These are phyloP conservation scores for Idaea straminata DNA, from an alignment of 2,888 invertebrate genomes.

Conservation along the genomic window DNA sequence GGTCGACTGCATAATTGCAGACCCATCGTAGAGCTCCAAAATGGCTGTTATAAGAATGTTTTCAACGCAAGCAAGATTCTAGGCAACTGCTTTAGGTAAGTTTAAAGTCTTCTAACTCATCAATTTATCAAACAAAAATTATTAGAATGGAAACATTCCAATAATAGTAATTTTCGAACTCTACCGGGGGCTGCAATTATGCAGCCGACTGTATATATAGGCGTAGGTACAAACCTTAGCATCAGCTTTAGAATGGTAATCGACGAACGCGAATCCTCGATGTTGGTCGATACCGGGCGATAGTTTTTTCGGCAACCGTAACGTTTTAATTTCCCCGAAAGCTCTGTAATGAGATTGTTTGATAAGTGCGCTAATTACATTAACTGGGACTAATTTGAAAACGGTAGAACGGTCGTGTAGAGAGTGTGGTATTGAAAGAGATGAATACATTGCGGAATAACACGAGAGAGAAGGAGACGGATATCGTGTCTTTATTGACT, in stretches of 20 bases:
- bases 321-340: slow-evolving; percentile 95
- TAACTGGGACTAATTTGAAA: background rate
- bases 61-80: no score
- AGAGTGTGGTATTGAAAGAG: background rate
- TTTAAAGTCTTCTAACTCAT: no score
- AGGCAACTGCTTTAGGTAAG: no score
- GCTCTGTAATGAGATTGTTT: slow-evolving; percentile 79
- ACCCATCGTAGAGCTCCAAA: no score
- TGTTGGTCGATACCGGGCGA: slow-evolving; percentile 88
- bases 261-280: slow-evolving; percentile 98
- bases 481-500: background rate
- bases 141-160: no score
- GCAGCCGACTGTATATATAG: background rate
- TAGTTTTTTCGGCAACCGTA: slow-evolving; percentile 94
- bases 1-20: no score
- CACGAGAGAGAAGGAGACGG: background rate
- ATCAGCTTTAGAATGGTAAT: slow-evolving; percentile 92
- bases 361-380: slow-evolving; percentile 7
- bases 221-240: slow-evolving; percentile 85
- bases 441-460: background rate
- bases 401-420: background rate
- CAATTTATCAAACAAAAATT: no score
- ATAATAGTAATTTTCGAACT: no score
- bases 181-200: no score
- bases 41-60: no score